A percentile compares a stretch with the other conserved stretches of the same genome.
Evolutionary conservation across 2,888 invertebrate genomes (phyloP).

Genomic region (Plebejus anna): DNA sequence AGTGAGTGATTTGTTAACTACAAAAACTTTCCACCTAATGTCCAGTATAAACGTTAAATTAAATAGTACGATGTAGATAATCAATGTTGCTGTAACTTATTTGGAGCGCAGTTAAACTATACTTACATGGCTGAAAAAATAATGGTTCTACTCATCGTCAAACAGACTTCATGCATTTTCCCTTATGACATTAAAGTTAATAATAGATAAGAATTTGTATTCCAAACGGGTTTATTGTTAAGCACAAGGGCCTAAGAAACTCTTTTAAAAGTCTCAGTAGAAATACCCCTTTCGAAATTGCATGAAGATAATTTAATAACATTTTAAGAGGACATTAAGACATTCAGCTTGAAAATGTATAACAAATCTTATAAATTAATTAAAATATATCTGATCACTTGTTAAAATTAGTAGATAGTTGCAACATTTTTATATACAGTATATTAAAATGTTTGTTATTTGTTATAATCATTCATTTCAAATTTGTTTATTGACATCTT

Average conservation of each 20-base stretch:
- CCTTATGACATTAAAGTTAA: slow-evolving; percentile 35
- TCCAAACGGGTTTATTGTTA: slow-evolving; percentile 35
- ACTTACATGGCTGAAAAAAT: background rate
- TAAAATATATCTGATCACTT: slow-evolving; percentile 19
- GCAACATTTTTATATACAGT: slow-evolving; percentile 25
- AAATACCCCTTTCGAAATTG: slow-evolving; percentile 47
- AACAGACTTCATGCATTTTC: slow-evolving; percentile 47
- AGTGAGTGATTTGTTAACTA: slow-evolving; percentile 4
- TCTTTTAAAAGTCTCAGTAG: slow-evolving; percentile 41
- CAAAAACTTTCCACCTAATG: background rate
- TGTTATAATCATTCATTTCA: slow-evolving; percentile 23
- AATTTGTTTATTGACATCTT: slow-evolving; percentile 18
- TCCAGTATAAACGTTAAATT: slow-evolving; percentile 14
- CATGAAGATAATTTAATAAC: slow-evolving; percentile 45
- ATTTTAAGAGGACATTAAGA: slow-evolving; percentile 7
- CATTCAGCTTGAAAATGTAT: slow-evolving; percentile 18
- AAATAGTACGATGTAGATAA: slow-evolving; percentile 27
- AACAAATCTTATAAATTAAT: slow-evolving; percentile 21
- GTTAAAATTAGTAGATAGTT: slow-evolving; percentile 28
- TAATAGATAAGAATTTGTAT: slow-evolving; percentile 35
- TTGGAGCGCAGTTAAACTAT: slow-evolving; percentile 10
- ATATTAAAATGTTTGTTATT: slow-evolving; percentile 23
- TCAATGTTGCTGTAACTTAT: slow-evolving; percentile 22
- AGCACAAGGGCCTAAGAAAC: slow-evolving; percentile 39
- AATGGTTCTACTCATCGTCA: slow-evolving; percentile 19